Percentiles rank a stretch among this genome's conserved stretches.
Evolutionary conservation across 1,140 invertebrate genomes (phyloP).

Genomic region (Varroa destructor): DNA sequence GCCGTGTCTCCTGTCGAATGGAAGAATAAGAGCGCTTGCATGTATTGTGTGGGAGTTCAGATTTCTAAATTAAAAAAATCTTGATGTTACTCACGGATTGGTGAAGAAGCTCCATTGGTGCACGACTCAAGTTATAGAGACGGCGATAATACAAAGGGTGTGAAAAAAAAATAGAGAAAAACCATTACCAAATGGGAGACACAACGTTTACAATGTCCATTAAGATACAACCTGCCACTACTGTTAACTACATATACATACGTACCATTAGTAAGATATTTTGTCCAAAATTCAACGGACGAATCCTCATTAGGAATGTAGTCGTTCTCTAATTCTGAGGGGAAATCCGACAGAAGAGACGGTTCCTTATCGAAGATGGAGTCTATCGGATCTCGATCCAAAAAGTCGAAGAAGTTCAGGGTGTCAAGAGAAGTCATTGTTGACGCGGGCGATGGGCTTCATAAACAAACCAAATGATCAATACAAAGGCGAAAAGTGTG

Average conservation of each 20-base stretch:
- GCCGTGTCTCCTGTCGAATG: neutral
- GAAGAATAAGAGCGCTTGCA: neutral
- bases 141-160: too few species aligned
- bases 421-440: neutral
- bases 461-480: too few species aligned
- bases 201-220: too few species aligned
- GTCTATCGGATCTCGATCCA: slow-evolving; percentile 21
- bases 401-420: slow-evolving; percentile 12
- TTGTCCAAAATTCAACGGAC: slow-evolving; percentile 19
- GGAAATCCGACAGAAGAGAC: slow-evolving; percentile 17
- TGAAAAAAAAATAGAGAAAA: neutral
- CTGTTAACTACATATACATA: neutral
- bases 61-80: too few species aligned
- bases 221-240: too few species aligned
- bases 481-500: too few species aligned
- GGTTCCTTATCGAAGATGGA: slow-evolving; percentile 21
- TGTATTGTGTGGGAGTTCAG: neutral
- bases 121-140: too few species aligned
- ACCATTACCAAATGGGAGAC: neutral
- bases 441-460: too few species aligned
- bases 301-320: slow-evolving; percentile 26
- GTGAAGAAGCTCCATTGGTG: too few species aligned
- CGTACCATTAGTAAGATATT: slow-evolving; percentile 21
- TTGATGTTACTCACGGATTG: too few species aligned
- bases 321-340: slow-evolving; percentile 5